phyloP scores from a whole-genome alignment of 1,140 invertebrate species.

The Brachionus plicatilis region DNA sequence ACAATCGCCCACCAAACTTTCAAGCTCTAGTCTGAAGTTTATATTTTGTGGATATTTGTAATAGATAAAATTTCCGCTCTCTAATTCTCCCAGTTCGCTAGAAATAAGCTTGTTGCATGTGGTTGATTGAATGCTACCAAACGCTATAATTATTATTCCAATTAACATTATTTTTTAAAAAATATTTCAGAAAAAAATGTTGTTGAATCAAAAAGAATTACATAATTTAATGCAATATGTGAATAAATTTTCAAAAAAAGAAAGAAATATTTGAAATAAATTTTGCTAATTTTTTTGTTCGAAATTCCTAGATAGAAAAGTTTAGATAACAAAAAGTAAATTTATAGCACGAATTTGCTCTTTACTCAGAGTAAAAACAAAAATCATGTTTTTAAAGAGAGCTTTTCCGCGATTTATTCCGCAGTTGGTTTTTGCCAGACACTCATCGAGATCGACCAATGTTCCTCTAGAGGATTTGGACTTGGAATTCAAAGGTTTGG shows the following conservation, averaged over 20 bases:
- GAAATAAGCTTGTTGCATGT: not conserved
- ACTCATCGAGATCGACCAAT: not conserved
- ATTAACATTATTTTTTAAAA: not conserved
- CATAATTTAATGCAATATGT: slow-evolving; percentile 1
- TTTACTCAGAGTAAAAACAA: not conserved
- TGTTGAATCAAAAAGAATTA: not conserved
- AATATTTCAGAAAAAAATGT: not conserved
- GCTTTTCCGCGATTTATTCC: not conserved
- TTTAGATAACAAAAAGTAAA: slow-evolving; percentile 14
- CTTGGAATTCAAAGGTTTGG: slow-evolving; percentile 22
- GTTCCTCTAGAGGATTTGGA: not conserved
- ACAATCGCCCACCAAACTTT: slow-evolving; percentile 17
- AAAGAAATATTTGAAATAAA: slow-evolving; percentile 23
- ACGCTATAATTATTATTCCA: not conserved
- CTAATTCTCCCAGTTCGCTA: not conserved
- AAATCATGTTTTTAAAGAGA: not conserved
- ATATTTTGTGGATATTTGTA: not conserved
- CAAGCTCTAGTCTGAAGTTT: not conserved
- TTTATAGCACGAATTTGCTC: not conserved
- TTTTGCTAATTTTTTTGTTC: slow-evolving; percentile 28
- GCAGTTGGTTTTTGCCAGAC: not conserved
- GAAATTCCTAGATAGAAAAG: slow-evolving; percentile 19
- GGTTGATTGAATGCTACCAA: not conserved
- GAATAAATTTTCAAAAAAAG: not conserved
- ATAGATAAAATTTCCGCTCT: not conserved